Conservation (phyloP, 1,140 invertebrate genomes). For the Asbolus verrucosus region DNA sequence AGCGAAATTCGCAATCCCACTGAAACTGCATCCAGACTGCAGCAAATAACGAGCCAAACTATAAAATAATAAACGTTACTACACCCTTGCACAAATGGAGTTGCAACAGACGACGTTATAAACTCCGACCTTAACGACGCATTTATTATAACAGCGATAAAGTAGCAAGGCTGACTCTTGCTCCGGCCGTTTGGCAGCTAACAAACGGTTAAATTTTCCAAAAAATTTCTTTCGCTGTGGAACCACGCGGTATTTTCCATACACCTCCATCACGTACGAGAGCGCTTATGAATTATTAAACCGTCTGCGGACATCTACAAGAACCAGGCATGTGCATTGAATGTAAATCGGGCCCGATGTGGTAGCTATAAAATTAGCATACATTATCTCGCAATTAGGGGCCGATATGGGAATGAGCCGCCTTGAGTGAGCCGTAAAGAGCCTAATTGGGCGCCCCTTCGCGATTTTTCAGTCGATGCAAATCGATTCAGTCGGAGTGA, state of each 20-base stretch:
- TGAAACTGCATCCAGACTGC: no score
- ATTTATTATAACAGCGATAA: no score
- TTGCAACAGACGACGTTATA: no score
- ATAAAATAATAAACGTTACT: no score
- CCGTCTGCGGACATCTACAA: constrained; percentile 12
- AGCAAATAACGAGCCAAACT: no score
- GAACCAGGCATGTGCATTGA: constrained; percentile 20
- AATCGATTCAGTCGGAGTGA: constrained; percentile 9
- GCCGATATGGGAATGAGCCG: constrained; percentile 4
- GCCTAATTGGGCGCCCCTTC: constrained; percentile 11
- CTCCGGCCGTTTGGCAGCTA: no score
- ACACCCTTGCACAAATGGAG: no score
- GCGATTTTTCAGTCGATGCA: constrained; percentile 21
- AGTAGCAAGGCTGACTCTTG: no score
- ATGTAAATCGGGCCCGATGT: constrained; percentile 21
- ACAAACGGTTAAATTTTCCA: no score
- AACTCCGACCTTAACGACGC: no score
- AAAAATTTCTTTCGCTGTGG: no score
- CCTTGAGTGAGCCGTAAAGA: constrained; percentile 4
- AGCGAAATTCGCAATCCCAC: no score
- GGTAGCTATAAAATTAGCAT: constrained; percentile 38
- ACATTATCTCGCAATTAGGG: constrained; percentile 34
- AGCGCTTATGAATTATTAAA: constrained; percentile 34
- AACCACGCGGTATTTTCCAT: constrained; percentile 1
- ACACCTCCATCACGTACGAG: constrained; percentile 6